A percentile compares a stretch with the other conserved stretches of the same genome.
These are phyloP conservation scores for Antedon mediterranea DNA, from an alignment of 53 echinoderm and acorn worm genomes.

Conservation along the genomic window DNA sequence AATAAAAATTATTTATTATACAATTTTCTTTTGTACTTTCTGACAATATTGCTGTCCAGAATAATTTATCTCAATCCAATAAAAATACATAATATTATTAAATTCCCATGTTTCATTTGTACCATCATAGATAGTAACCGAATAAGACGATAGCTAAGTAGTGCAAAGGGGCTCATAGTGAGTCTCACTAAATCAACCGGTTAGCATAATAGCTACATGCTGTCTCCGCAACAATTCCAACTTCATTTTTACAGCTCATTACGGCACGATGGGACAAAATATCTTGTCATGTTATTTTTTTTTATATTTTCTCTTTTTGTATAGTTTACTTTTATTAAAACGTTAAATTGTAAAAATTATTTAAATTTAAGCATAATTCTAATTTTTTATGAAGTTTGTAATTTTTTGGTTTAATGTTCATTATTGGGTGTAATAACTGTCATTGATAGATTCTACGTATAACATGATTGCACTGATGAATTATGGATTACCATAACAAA, in stretches of 20 bases:
- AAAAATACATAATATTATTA: background rate
- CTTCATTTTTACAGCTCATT: background rate
- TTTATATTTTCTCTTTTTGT: no score
- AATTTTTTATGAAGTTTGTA: no score
- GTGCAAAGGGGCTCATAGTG: background rate
- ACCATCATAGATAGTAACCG: background rate
- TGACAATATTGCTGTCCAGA: background rate
- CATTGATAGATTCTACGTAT: no score
- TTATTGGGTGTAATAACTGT: no score
- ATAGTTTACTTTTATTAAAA: no score
- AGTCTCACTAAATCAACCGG: background rate
- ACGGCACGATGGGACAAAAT: no score
- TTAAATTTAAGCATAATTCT: no score
- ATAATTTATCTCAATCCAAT: background rate
- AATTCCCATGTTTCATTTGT: background rate
- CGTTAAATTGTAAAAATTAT: no score
- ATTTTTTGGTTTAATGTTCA: no score
- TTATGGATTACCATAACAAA: no score
- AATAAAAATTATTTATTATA: background rate
- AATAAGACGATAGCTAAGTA: background rate
- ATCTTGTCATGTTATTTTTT: no score
- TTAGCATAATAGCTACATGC: background rate
- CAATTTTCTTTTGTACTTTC: background rate
- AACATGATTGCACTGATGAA: no score
- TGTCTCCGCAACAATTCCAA: background rate